These are phyloP conservation scores for Dipodomys spectabilis DNA, from an alignment of 2,113 vertebrate species.

Conservation along the genomic window DNA sequence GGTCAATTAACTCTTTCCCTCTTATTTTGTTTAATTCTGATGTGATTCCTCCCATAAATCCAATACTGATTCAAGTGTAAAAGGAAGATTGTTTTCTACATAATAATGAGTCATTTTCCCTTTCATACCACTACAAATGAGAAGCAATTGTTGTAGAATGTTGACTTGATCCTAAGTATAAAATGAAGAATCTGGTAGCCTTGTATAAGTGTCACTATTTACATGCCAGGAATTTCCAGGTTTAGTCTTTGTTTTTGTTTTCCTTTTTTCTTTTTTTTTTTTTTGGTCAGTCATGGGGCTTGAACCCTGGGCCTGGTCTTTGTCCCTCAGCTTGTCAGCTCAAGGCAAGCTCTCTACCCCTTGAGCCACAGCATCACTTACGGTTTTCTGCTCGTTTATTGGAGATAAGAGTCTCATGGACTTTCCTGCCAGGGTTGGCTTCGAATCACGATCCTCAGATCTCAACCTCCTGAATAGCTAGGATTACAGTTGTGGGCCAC, in stretches of 20 bases:
- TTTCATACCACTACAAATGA: not conserved
- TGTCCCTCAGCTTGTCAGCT: too few relatives aligned
- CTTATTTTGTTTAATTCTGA: not conserved
- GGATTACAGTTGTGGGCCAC: too few relatives aligned
- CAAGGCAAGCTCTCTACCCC: too few relatives aligned
- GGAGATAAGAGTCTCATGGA: too few relatives aligned
- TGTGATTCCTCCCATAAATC: not conserved
- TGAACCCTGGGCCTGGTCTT: too few relatives aligned
- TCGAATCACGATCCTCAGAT: too few relatives aligned
- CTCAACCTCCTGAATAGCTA: too few relatives aligned
- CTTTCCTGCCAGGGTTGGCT: too few relatives aligned
- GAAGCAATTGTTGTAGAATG: not conserved
- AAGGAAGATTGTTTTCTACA: not conserved
- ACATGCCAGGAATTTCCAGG: not conserved
- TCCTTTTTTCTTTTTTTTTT: too few relatives aligned
- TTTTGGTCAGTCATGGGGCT: too few relatives aligned
- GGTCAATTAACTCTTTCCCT: not conserved
- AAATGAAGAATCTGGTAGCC: not conserved
- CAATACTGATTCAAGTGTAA: not conserved
- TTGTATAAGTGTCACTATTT: not conserved
- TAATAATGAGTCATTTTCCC: not conserved
- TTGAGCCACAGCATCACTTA: too few relatives aligned
- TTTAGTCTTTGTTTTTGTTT: not conserved
- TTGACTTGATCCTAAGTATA: not conserved
- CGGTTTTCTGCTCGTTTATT: too few relatives aligned